Evolutionary conservation across 2,797 vertebrate genomes (phyloP).

Genomic region (Diceros bicornis): DNA sequence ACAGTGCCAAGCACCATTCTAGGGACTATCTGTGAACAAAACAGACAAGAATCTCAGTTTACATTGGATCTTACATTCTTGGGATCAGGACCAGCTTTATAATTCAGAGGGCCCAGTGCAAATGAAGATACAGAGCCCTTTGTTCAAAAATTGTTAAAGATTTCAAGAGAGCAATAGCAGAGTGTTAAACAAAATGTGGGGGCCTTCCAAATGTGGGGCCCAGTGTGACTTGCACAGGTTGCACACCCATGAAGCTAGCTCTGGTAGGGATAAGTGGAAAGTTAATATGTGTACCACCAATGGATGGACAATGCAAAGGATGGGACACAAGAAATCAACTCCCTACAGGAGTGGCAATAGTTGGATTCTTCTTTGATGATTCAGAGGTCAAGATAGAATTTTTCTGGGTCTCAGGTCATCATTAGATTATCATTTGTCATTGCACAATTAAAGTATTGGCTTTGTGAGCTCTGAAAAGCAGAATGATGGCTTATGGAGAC

Average conservation of each 20-base stretch:
- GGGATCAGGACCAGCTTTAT: neutral
- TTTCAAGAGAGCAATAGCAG: neutral
- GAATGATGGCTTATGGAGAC: neutral
- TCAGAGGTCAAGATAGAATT: neutral
- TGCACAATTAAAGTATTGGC: neutral
- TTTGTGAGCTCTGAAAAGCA: slow-evolving; percentile 6
- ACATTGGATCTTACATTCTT: neutral
- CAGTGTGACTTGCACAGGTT: neutral
- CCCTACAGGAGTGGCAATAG: neutral
- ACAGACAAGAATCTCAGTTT: neutral
- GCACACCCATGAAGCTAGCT: neutral
- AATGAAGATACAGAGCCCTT: neutral
- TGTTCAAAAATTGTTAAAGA: neutral
- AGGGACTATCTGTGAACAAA: neutral
- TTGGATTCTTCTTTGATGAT: slow-evolving; percentile 45
- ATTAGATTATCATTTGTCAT: neutral
- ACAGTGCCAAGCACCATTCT: neutral
- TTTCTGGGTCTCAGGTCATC: neutral
- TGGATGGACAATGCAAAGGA: neutral
- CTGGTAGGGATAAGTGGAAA: neutral
- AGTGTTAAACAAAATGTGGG: neutral
- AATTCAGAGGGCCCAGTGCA: neutral
- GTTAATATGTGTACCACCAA: neutral
- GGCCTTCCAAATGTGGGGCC: neutral
- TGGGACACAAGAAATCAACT: neutral